Evolutionary conservation across 2,797 vertebrate species (phyloP), one percentile per base, ranked within the genome.

Genomic region (Melanotaenia parkinsoni): DNA sequence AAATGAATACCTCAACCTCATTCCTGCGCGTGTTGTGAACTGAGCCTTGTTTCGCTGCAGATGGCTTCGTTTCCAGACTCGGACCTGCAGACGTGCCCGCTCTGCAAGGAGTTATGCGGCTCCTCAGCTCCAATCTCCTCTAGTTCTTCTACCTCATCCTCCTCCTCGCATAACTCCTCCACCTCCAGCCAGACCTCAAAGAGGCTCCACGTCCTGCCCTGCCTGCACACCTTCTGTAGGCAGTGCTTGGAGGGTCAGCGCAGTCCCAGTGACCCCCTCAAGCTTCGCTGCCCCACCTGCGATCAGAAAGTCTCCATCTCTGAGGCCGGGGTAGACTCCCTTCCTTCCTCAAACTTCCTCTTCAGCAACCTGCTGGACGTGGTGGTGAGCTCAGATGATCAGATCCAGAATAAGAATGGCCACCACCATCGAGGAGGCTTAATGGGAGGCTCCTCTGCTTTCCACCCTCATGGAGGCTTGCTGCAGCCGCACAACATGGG

Each of bases 91-190:
- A 92, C 95, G 69, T 97, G 97, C 85, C 96, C 96, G 50, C 94
- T 97, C 87, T 97, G 97, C 90, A 97, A 97, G 91, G 96, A 97
- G 95, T 92, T 96, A 89, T 97, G 96, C 79, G 96, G 96, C 85
- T 96, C 96, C 76, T 96, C 96, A 1, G 96, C 95, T 67, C 95
- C 95, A 8, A 94, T 96, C 82, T 96, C 96, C 73, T 96, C 92
- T 45, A 95, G 91, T 90, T 97, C 96, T 1, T 97, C 96, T 70
- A 95, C 96, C 81, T 97, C 97, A 6, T 96, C 96, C 0, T 96
- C 96, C 2, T 97, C 96, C 51, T 97, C 96, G 7, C 96, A 96
- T 80, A 95, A 95, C 80, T 97, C 96, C 5, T 93, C 89, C 76
- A 97, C 96, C 83, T 96, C 95, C 75, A 93, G 85, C 80, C 91